These are phyloP conservation scores for Campylomormyrus tamandua DNA, from an alignment of 2,113 vertebrate species.

Conservation along the genomic window DNA sequence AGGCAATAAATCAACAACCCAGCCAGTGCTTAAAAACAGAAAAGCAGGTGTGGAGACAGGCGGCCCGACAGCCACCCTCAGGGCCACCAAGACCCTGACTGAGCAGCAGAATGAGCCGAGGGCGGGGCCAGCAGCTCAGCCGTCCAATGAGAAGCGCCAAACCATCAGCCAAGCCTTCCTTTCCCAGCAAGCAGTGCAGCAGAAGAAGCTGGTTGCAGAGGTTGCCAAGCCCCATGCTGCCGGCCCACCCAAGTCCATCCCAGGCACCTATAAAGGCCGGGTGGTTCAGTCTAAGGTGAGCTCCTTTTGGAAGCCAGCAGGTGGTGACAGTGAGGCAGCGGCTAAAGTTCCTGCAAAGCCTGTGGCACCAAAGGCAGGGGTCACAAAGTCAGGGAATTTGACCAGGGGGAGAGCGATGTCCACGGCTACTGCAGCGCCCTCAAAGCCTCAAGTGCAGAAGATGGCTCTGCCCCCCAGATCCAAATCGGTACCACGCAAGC, in stretches of 20 bases:
- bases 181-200: slow-evolving; percentile 50
- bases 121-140: not conserved
- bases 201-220: slow-evolving; percentile 48
- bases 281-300: slow-evolving; percentile 82
- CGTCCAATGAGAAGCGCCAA: slow-evolving; percentile 24
- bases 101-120: slow-evolving; percentile 18
- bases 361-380: slow-evolving; percentile 22
- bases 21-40: slow-evolving; percentile 24
- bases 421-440: slow-evolving; percentile 9
- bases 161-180: slow-evolving; percentile 60
- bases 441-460: slow-evolving; percentile 12
- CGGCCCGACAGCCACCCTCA: slow-evolving; percentile 23
- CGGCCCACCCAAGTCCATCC: slow-evolving; percentile 49
- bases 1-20: slow-evolving; percentile 31
- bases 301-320: slow-evolving; percentile 71
- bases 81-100: slow-evolving; percentile 9
- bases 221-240: slow-evolving; percentile 49
- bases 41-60: slow-evolving; percentile 4
- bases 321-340: slow-evolving; percentile 20
- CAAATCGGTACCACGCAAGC: slow-evolving; percentile 32
- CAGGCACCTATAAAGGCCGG: slow-evolving; percentile 76
- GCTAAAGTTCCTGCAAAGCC: slow-evolving; percentile 36
- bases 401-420: slow-evolving; percentile 25
- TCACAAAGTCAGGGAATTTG: slow-evolving; percentile 16
- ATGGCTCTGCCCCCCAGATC: slow-evolving; percentile 14